Evolutionary conservation across 2,888 invertebrate species (phyloP).

Genomic region (Cephus spinipes): DNA sequence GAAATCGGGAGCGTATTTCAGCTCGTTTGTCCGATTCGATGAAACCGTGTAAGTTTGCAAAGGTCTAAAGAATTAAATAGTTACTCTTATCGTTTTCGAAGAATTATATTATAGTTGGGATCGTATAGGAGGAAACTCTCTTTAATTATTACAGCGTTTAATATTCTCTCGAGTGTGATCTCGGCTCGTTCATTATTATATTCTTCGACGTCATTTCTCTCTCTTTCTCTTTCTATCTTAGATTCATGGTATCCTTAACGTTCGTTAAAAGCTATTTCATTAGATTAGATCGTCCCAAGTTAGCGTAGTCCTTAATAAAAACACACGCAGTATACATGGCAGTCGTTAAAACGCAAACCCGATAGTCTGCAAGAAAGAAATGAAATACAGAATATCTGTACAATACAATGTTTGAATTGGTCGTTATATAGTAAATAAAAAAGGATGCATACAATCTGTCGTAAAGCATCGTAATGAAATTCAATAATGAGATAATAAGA

Average conservation of each 20-base stretch:
- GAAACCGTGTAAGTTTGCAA: slow-evolving; percentile 19
- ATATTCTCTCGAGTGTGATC: slow-evolving; percentile 30
- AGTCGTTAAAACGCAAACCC: slow-evolving; percentile 46
- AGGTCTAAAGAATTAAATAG: slow-evolving; percentile 39
- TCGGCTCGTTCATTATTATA: slow-evolving; percentile 36
- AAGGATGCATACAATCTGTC: background rate
- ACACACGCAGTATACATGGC: slow-evolving; percentile 43
- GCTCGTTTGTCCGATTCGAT: background rate
- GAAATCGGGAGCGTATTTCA: background rate
- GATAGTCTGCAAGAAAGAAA: slow-evolving; percentile 15
- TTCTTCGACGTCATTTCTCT: slow-evolving; percentile 38
- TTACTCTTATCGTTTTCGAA: slow-evolving; percentile 25
- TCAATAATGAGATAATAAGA: too few relatives aligned
- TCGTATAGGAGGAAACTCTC: slow-evolving; percentile 50
- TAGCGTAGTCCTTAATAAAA: slow-evolving; percentile 60
- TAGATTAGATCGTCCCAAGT: slow-evolving; percentile 60
- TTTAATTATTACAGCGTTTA: slow-evolving; percentile 48
- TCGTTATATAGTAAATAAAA: background rate
- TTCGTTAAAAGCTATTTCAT: slow-evolving; percentile 62
- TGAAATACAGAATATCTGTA: slow-evolving; percentile 1
- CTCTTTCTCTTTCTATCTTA: slow-evolving; percentile 37
- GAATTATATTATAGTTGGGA: slow-evolving; percentile 39
- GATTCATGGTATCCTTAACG: slow-evolving; percentile 56
- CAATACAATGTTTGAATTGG: background rate
- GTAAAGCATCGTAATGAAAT: too few relatives aligned